These are phyloP conservation scores for Ataeniobius toweri DNA, from an alignment of 2,797 vertebrate genomes.

Conservation along the genomic window DNA sequence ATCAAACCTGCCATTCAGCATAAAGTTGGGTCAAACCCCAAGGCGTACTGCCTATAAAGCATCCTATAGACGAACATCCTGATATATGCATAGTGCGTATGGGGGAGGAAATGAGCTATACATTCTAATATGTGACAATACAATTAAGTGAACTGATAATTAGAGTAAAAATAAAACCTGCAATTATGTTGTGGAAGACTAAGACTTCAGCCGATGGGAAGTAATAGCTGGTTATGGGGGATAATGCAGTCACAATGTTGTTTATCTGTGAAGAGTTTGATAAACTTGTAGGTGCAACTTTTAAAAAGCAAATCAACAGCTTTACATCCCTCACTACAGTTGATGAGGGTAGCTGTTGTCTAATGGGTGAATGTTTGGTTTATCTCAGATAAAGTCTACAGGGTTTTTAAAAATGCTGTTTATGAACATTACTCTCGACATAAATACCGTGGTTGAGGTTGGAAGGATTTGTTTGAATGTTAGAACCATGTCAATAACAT, in stretches of 20 bases:
- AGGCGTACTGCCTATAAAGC: constrained; percentile 26
- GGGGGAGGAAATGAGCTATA: constrained; percentile 46
- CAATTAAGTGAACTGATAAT: constrained; percentile 69
- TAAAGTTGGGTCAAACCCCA: constrained; percentile 64
- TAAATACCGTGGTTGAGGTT: neutral
- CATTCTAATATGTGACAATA: constrained; percentile 64
- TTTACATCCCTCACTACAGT: constrained; percentile 14
- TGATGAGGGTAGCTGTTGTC: constrained; percentile 15
- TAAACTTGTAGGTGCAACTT: constrained; percentile 43
- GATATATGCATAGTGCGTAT: constrained; percentile 26
- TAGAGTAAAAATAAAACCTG: constrained; percentile 54
- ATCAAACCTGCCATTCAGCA: constrained; percentile 61
- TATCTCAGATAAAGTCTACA: neutral
- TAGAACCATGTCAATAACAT: neutral
- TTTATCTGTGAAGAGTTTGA: constrained; percentile 51
- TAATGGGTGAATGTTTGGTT: constrained; percentile 14
- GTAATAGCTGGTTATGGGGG: constrained; percentile 56
- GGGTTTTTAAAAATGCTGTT: neutral
- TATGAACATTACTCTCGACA: neutral
- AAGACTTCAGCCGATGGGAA: constrained; percentile 57
- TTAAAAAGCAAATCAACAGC: constrained; percentile 50
- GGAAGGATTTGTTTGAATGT: neutral
- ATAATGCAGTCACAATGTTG: constrained; percentile 52
- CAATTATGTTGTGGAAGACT: constrained; percentile 61
- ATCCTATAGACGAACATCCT: constrained; percentile 42